Evolutionary conservation across 2,888 invertebrate species (phyloP).

Genomic region (Leucoma salicis): DNA sequence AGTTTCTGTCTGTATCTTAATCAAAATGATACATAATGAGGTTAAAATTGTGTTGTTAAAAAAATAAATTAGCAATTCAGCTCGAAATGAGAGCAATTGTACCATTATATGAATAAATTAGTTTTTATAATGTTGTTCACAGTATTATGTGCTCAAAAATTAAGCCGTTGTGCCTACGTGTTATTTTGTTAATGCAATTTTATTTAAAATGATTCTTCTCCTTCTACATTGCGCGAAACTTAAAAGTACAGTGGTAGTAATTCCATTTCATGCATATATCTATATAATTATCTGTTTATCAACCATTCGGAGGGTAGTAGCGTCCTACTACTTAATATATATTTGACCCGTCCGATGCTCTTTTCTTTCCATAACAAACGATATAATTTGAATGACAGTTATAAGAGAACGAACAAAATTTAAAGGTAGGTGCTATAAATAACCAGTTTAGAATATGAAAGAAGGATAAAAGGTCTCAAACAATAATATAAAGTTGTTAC

Average conservation of each 20-base stretch:
- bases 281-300: too few species aligned
- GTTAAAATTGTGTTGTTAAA: not conserved
- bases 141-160: not conserved
- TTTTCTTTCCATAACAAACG: too few species aligned
- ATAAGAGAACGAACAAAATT: conserved; percentile 10
- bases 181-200: not conserved
- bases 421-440: conserved; percentile 9
- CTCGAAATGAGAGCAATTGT: not conserved
- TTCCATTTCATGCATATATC: too few species aligned
- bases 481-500: conserved; percentile 31
- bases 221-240: too few species aligned
- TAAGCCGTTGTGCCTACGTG: not conserved
- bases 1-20: not conserved
- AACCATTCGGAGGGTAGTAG: too few species aligned
- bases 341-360: too few species aligned
- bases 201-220: not conserved
- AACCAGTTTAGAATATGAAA: conserved; percentile 32
- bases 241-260: too few species aligned
- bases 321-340: too few species aligned
- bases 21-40: not conserved
- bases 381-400: not conserved
- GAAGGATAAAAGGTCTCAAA: conserved; percentile 25
- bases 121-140: not conserved
- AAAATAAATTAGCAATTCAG: conserved; percentile 3
- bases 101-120: not conserved